Evolutionary conservation across 2,113 vertebrate species (phyloP).

Genomic region (Phrynosoma platyrhinos): DNA sequence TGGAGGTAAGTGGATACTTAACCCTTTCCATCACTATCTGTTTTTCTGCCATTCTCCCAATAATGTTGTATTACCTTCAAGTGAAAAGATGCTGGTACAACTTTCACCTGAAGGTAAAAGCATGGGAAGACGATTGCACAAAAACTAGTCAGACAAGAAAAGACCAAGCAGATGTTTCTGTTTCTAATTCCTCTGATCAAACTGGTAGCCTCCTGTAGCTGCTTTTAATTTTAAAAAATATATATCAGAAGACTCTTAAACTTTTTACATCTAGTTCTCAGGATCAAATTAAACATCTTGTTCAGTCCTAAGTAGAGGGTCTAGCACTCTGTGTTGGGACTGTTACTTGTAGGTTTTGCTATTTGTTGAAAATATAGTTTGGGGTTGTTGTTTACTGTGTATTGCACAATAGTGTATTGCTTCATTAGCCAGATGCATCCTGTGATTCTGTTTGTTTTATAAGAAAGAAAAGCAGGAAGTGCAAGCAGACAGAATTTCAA

Average conservation of each 20-base stretch:
- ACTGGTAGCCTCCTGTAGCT: not conserved
- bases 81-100: not conserved
- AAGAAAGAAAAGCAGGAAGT: constrained; percentile 14
- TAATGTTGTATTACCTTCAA: not conserved
- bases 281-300: not conserved
- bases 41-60: not conserved
- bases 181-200: not conserved
- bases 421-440: constrained; percentile 23
- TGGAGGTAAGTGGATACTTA: not conserved
- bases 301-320: not conserved
- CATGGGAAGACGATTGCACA: not conserved
- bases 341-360: not conserved
- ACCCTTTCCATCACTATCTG: not conserved
- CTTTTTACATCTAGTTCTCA: not conserved
- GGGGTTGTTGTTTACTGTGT: not conserved
- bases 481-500: not conserved
- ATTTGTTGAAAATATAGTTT: constrained; percentile 5
- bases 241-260: not conserved
- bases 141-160: not conserved
- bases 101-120: not conserved
- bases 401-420: constrained; percentile 1
- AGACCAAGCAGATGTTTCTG: not conserved
- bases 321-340: not conserved
- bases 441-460: not conserved
- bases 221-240: not conserved